Conservation (phyloP, 1,140 invertebrate species). For the Camponotus vicinus region DNA sequence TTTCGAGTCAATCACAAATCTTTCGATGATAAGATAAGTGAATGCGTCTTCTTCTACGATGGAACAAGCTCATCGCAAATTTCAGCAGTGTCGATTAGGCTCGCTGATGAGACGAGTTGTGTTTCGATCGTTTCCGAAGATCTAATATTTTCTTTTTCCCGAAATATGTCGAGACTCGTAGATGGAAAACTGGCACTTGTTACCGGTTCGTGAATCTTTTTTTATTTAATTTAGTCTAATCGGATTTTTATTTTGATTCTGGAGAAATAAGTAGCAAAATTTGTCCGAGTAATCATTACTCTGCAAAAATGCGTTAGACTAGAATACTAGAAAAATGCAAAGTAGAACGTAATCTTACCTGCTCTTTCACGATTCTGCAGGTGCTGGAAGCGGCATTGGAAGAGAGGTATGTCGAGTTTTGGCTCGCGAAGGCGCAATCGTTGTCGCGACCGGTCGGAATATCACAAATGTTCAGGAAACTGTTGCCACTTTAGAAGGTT, state of each 20-base stretch:
- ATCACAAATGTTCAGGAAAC: too few species aligned
- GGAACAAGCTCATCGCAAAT: background rate
- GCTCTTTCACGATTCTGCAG: too few species aligned
- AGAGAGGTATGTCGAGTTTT: too few species aligned
- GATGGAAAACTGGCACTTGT: slow-evolving; percentile 89
- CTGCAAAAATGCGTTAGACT: too few species aligned
- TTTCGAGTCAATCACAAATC: background rate
- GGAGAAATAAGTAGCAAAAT: background rate
- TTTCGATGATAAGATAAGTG: background rate
- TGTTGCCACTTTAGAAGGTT: too few species aligned
- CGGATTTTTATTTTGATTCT: background rate
- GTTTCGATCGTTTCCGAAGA: background rate
- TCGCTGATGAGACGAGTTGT: background rate
- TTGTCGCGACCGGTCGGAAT: too few species aligned
- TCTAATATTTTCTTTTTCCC: background rate
- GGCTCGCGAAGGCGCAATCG: too few species aligned
- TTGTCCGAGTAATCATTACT: too few species aligned
- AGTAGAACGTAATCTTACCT: too few species aligned
- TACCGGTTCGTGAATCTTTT: slow-evolving; percentile 86
- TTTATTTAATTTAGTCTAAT: background rate
- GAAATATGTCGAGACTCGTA: slow-evolving; percentile 78
- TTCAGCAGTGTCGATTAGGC: background rate
- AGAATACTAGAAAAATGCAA: too few species aligned
- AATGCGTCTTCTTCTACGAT: background rate
- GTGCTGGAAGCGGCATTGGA: too few species aligned